Evolutionary conservation across 2,797 vertebrate genomes (phyloP), one percentile per base, ranked within the genome.

Genomic region (Danionella dracula): DNA sequence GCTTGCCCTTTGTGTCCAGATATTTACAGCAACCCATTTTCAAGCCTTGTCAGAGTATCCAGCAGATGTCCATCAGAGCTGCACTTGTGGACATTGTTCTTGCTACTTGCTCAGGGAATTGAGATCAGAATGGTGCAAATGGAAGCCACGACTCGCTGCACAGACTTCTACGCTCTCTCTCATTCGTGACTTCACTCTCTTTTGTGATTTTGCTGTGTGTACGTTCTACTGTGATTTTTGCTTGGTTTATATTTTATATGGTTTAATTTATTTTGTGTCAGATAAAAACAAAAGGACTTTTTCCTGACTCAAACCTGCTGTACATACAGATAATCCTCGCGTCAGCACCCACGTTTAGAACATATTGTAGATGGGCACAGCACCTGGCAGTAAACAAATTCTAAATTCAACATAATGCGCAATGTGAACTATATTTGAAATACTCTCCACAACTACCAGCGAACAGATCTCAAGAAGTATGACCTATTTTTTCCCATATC

Each of bases 1-100:
- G 78, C 72, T 80, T 73, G 76, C 81, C 79, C 81, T 81, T 85
- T 76, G 80, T 69, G 71, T 50, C 66, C 71, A 68, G 68, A 73
- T 78, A 75, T 53, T 72, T 60, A 73, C 80, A 79, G 67, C 70
- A 12, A 65, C 71, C 64, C 68, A 71, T 77, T 80, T 77, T 83
- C 68, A 63, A 72, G 32, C 57, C 29, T 69, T 74, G 50, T 66
- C 51, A 49, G 19, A 40, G 29, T 27, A 49, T 70, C 57, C 59
- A 63, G 68, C 38, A 15, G 45, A 27, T 32, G 29, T 66, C 70
- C 57, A 53, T 66, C 48, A 20, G 42, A 15, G 21, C 58, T 53
- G 42, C 42, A 42, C 55, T 53, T 45, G 4, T 44, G 50, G 60
- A 68, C 44, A 55, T 54, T 41, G 44, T 69, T 75, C 41, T 65